phyloP scores from a whole-genome alignment of 2,888 invertebrate species.

The Tetheella fluctuosa region DNA sequence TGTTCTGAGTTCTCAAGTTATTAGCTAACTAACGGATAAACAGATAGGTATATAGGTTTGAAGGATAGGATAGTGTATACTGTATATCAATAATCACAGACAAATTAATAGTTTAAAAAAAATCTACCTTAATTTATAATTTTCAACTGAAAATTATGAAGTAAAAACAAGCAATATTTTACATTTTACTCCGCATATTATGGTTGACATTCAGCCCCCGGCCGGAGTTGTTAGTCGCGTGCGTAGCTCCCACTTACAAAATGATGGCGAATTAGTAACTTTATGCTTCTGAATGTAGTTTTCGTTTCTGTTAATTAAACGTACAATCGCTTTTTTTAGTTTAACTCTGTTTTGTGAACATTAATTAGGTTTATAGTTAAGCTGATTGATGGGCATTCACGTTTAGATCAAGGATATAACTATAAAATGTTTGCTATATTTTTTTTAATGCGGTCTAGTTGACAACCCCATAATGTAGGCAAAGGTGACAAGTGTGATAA shows the following conservation, averaged over 20 bases:
- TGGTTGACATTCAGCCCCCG: not conserved
- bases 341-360: slow-evolving; percentile 5
- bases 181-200: not conserved
- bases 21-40: too few species aligned
- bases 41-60: too few species aligned
- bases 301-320: slow-evolving; percentile 52
- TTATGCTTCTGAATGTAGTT: slow-evolving; percentile 50
- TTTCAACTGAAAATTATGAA: not conserved
- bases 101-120: too few species aligned
- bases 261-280: slow-evolving; percentile 51
- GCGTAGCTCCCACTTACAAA: slow-evolving; percentile 42
- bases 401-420: not conserved
- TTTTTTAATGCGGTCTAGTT: too few species aligned
- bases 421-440: too few species aligned
- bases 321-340: slow-evolving; percentile 42
- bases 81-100: too few species aligned
- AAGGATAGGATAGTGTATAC: too few species aligned
- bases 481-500: too few species aligned
- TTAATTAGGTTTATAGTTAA: slow-evolving; percentile 8
- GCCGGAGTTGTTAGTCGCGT: slow-evolving; percentile 31
- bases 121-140: too few species aligned
- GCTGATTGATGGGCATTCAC: not conserved
- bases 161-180: not conserved
- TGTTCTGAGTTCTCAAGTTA: too few species aligned
- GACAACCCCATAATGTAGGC: too few species aligned